Conservation (phyloP, 2,888 invertebrate genomes). For the Drosophila stalkeri region DNA sequence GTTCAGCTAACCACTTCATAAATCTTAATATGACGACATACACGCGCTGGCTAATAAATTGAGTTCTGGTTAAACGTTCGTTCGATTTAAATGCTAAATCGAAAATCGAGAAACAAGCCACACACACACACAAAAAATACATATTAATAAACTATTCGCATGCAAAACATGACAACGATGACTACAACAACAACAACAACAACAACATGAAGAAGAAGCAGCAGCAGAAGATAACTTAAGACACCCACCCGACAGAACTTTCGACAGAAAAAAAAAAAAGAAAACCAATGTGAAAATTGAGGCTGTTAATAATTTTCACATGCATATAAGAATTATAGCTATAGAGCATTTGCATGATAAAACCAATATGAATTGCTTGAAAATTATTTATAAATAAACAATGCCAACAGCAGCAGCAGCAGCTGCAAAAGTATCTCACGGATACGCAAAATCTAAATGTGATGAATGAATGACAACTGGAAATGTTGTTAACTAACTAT, state of each 20-base stretch:
- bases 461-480: constrained; percentile 80
- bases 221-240: neutral
- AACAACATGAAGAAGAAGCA: constrained; percentile 8
- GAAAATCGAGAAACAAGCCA: constrained; percentile 21
- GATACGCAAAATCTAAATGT: constrained; percentile 44
- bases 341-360: constrained; percentile 56
- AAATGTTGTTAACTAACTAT: neutral
- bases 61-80: constrained; percentile 46
- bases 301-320: constrained; percentile 45
- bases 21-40: constrained; percentile 63
- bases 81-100: constrained; percentile 42
- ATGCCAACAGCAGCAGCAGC: constrained; percentile 10
- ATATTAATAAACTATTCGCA: constrained; percentile 55
- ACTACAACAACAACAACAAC: constrained; percentile 6
- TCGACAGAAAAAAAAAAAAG: constrained; percentile 7
- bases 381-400: constrained; percentile 62
- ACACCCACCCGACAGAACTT: constrained; percentile 8
- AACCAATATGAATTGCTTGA: constrained; percentile 35
- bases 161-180: constrained; percentile 29
- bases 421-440: constrained; percentile 57
- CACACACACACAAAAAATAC: constrained; percentile 5
- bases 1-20: constrained; percentile 46
- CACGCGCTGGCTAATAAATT: constrained; percentile 59
- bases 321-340: constrained; percentile 4
- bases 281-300: constrained; percentile 4